These are phyloP conservation scores for Uropsilus gracilis DNA, from an alignment of 2,113 vertebrate species.

Conservation along the genomic window DNA sequence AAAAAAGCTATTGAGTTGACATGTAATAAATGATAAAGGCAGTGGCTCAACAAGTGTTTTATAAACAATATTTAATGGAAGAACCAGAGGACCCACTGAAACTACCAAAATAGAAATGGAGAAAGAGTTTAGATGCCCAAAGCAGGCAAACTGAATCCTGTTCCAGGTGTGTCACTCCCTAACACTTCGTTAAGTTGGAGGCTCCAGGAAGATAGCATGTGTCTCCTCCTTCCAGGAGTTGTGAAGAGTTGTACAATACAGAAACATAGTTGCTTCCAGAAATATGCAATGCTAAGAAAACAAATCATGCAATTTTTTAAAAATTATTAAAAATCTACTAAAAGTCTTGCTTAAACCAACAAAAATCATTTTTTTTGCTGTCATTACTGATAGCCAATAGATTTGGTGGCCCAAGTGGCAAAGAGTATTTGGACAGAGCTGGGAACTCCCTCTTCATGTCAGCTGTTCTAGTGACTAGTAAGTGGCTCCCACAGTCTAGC, in stretches of 20 bases:
- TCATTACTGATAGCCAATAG: background rate
- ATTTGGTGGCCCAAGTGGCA: background rate
- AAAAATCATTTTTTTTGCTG: background rate
- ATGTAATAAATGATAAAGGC: background rate
- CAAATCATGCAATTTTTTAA: background rate
- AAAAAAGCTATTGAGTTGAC: background rate
- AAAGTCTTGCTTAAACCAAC: background rate
- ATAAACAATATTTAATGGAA: background rate
- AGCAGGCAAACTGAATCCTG: background rate
- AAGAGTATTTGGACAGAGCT: background rate
- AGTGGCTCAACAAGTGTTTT: background rate
- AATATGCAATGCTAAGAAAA: constrained; percentile 11
- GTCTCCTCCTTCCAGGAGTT: background rate
- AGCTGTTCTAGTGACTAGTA: background rate
- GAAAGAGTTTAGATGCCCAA: background rate
- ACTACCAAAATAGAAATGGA: background rate
- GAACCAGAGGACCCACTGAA: background rate
- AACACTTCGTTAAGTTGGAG: background rate
- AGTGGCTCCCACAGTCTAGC: background rate
- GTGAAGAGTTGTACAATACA: background rate
- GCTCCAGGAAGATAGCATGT: background rate
- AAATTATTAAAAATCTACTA: background rate
- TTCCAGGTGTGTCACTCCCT: background rate
- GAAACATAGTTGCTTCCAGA: background rate
- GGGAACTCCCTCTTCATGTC: background rate